Base-by-base conservation (phyloP, 2,113 vertebrate genomes). In the Gallinago undulata region DNA sequence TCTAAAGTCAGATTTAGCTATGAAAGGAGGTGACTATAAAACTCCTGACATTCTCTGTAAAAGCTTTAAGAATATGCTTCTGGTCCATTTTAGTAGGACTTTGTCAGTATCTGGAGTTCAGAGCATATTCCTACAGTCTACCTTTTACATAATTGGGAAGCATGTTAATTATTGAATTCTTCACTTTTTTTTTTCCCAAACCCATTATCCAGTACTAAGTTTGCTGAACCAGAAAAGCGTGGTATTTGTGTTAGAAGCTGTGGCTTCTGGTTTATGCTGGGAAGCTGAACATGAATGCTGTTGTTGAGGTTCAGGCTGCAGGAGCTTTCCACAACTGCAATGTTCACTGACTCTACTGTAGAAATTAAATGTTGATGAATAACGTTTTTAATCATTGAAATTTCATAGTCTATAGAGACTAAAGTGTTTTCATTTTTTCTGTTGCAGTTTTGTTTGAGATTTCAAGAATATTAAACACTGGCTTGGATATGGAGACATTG, bases 401-500 rank as follows among this genome's bases (percentile, higher is more conserved):
- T 84, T 25, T 85, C 12, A 5, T 53, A 5, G 15, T 67, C n/a
- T 67, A 15, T 59, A 43, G 39, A 31, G 19, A 30, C 14, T 83
- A 23, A 91, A 55, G 16, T 62, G 47, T 13, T 55, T 76, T 74
- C 0, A 9, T 39, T 80, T 89, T 63, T 79, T 75, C 19, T 89
- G 63, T 97, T 91, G 50, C 96, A 99, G 99, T 99, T 91, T 97
- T 99, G 27, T 98, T 99, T 84, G 99, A 99, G 97, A 99, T 99
- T 94, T 99, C 99, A 84, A 98, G 99, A 93, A 98, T 99, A 97
- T 97, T 99, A 62, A 99, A 99, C 96, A 99, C 99, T 50, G 99
- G 99, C 31, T 97, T 99, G 97, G 99, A 99, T 93, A 99, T 99
- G 99, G 99, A 99, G 97, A 99, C 99, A 0, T 89, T 99, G 64